These are phyloP conservation scores for Uria aalge DNA, from an alignment of 2,113 vertebrate genomes.

Conservation along the genomic window DNA sequence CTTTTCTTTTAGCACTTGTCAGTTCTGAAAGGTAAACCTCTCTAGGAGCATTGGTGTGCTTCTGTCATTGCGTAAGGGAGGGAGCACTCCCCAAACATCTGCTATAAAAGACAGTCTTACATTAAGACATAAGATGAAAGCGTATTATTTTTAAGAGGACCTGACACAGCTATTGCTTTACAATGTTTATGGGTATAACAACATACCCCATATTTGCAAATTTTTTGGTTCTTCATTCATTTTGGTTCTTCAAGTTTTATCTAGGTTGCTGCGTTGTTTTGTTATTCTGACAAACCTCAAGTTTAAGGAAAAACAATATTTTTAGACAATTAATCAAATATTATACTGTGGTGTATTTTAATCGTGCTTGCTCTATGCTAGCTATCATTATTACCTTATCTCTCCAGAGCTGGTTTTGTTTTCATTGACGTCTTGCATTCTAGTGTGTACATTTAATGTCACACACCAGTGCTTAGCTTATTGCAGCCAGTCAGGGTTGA, in stretches of 20 bases:
- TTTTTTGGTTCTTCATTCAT: background rate
- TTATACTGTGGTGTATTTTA: background rate
- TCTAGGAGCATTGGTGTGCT: slow-evolving; percentile 56
- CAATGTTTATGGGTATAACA: slow-evolving; percentile 7
- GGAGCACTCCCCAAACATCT: slow-evolving; percentile 49
- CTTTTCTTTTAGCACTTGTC: slow-evolving; percentile 71
- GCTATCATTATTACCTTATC: background rate
- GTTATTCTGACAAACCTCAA: background rate
- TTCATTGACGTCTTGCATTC: slow-evolving; percentile 35
- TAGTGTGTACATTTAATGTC: slow-evolving; percentile 51
- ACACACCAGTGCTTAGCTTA: slow-evolving; percentile 40
- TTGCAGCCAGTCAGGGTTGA: slow-evolving; percentile 4
- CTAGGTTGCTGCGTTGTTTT: background rate
- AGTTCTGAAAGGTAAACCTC: slow-evolving; percentile 55
- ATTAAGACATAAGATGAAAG: slow-evolving; percentile 51
- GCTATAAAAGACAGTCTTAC: slow-evolving; percentile 15
- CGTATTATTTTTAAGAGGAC: slow-evolving; percentile 62
- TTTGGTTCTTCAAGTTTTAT: background rate
- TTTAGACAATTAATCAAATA: background rate
- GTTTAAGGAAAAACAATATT: background rate
- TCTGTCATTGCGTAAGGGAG: slow-evolving; percentile 44
- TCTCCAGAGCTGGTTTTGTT: slow-evolving; percentile 28
- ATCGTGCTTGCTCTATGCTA: background rate
- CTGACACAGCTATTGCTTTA: slow-evolving; percentile 49
- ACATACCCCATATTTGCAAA: background rate